Evolutionary conservation across 2,888 invertebrate genomes (phyloP).

Genomic region (Neoitamus cyanurus): DNA sequence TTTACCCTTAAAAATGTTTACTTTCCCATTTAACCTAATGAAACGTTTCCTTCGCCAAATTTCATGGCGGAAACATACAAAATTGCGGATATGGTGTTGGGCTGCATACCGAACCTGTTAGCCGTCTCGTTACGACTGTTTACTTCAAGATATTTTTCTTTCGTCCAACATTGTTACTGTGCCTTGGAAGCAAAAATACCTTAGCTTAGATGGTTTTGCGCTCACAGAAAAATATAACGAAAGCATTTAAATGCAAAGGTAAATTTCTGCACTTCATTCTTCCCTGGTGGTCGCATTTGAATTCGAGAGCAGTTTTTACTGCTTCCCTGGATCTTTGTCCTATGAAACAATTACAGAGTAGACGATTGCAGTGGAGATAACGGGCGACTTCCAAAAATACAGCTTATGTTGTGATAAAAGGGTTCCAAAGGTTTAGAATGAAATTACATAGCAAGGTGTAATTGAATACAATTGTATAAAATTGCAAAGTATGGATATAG

Average conservation of each 20-base stretch:
- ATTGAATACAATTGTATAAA: not conserved
- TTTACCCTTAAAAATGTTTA: not conserved
- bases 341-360: slow-evolving; percentile 46
- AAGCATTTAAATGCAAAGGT: slow-evolving; percentile 49
- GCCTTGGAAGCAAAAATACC: not conserved
- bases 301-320: not conserved
- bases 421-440: not conserved
- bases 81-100: not conserved
- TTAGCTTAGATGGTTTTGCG: not conserved
- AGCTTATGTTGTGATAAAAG: not conserved
- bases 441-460: not conserved
- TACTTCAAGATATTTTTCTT: not conserved
- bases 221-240: slow-evolving; percentile 39
- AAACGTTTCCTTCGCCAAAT: not conserved
- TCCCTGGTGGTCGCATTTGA: not conserved
- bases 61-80: not conserved
- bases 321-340: not conserved
- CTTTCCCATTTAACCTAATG: not conserved
- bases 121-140: not conserved
- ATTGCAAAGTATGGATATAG: no score
- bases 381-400: not conserved
- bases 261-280: slow-evolving; percentile 44
- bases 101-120: not conserved
- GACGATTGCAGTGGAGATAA: slow-evolving; percentile 49
- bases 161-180: not conserved